Conservation (phyloP, 2,888 invertebrate genomes). For the Athalia rosae region DNA sequence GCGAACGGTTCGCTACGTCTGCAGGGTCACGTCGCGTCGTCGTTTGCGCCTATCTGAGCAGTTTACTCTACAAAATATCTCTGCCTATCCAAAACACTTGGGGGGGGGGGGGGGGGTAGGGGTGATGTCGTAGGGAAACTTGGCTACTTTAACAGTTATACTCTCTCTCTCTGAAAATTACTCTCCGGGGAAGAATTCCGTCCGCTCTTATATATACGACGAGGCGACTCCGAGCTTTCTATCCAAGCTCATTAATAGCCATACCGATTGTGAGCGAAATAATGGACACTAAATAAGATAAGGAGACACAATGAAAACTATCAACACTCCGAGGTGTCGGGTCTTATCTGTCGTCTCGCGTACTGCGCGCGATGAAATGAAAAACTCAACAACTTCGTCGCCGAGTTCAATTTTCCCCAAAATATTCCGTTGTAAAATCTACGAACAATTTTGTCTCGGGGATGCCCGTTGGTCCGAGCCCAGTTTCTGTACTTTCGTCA, state of each 20-base stretch:
- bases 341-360: too few relatives aligned
- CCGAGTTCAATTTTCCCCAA: too few relatives aligned
- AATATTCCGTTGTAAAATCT: too few relatives aligned
- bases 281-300: too few relatives aligned
- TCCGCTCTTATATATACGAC: constrained; percentile 2
- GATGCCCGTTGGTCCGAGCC: neutral
- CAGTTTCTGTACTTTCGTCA: neutral
- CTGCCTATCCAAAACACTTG: constrained; percentile 36
- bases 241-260: constrained; percentile 3
- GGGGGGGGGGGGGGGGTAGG: too few relatives aligned
- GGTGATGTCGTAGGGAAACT: constrained; percentile 36
- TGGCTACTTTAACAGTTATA: constrained; percentile 37
- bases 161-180: constrained; percentile 26
- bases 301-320: too few relatives aligned
- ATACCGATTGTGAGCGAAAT: neutral
- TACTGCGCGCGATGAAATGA: too few relatives aligned
- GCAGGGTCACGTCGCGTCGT: neutral
- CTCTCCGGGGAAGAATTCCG: constrained; percentile 7
- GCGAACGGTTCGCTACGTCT: constrained; percentile 14
- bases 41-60: constrained; percentile 38
- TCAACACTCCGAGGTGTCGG: too few relatives aligned
- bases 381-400: too few relatives aligned
- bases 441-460: too few relatives aligned
- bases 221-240: neutral
- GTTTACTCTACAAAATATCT: constrained; percentile 39